phyloP scores from a whole-genome alignment of 1,140 invertebrate genomes.

The Hetaerina americana region DNA sequence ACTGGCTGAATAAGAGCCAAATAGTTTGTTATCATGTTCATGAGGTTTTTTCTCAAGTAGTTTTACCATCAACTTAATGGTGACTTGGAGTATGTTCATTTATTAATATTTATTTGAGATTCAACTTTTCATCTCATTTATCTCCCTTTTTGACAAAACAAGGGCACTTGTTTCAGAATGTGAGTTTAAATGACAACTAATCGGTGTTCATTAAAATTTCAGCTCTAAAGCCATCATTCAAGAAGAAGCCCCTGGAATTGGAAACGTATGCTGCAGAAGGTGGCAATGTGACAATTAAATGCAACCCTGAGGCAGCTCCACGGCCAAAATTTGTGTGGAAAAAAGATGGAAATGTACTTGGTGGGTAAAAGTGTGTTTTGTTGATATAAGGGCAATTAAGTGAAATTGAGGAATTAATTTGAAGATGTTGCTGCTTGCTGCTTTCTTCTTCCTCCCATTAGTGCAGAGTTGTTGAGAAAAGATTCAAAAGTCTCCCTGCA shows the following conservation, averaged over 20 bases:
- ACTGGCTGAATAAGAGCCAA: no score
- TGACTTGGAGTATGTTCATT: not conserved
- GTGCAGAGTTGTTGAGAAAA: no score
- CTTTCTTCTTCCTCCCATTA: no score
- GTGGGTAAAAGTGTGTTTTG: no score
- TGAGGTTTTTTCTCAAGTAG: no score
- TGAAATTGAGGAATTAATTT: no score
- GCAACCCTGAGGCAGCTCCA: slow-evolving; percentile 89
- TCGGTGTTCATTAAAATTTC: slow-evolving; percentile 18
- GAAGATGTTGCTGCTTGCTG: no score
- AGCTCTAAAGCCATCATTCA: slow-evolving; percentile 80
- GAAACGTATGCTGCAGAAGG: slow-evolving; percentile 82
- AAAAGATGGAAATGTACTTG: slow-evolving; percentile 73
- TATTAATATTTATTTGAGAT: slow-evolving; percentile 14
- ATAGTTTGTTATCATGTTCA: no score
- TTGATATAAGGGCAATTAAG: no score
- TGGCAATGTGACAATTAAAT: slow-evolving; percentile 83
- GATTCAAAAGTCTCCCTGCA: no score
- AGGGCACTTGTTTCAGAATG: not conserved
- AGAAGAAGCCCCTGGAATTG: slow-evolving; percentile 72
- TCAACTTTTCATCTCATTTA: slow-evolving; percentile 7
- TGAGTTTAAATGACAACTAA: not conserved
- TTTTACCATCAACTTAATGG: no score
- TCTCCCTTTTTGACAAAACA: not conserved
- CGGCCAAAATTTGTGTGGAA: slow-evolving; percentile 80